A percentile compares a stretch with the other conserved stretches of the same genome.
phyloP scores from a whole-genome alignment of 2,888 invertebrate genomes.

The Syrphus vitripennis region DNA sequence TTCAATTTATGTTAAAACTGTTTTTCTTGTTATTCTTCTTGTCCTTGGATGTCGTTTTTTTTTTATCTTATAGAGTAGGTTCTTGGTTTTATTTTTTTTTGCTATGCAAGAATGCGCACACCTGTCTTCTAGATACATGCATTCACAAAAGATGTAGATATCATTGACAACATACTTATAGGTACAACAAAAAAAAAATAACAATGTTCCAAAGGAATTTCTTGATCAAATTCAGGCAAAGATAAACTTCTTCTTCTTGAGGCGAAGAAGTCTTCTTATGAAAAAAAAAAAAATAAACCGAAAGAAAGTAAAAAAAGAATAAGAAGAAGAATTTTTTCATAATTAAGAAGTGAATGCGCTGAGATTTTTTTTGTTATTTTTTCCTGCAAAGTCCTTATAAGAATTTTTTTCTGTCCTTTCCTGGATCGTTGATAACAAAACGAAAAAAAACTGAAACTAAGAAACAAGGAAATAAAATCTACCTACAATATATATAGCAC shows the following conservation, averaged over 20 bases:
- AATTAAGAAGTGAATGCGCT: slow-evolving; percentile 63
- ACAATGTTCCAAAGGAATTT: not conserved
- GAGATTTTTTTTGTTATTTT: slow-evolving; percentile 37
- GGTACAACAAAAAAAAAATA: too few species aligned
- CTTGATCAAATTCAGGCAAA: slow-evolving; percentile 3
- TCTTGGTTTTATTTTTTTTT: not conserved
- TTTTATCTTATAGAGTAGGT: not conserved
- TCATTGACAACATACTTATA: slow-evolving; percentile 57
- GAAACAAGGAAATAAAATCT: slow-evolving; percentile 11
- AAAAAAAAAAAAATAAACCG: slow-evolving; percentile 9
- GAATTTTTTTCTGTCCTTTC: slow-evolving; percentile 42
- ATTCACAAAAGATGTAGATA: slow-evolving; percentile 59
- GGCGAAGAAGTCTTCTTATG: not conserved
- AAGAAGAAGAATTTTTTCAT: slow-evolving; percentile 40
- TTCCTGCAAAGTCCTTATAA: slow-evolving; percentile 32
- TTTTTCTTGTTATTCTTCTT: slow-evolving; percentile 23
- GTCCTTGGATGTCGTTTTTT: slow-evolving; percentile 15
- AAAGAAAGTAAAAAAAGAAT: not conserved
- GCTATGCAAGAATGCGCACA: slow-evolving; percentile 69
- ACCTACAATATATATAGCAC: not conserved
- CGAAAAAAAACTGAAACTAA: not conserved
- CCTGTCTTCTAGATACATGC: slow-evolving; percentile 57
- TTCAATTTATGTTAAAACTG: slow-evolving; percentile 53
- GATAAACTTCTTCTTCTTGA: slow-evolving; percentile 31
- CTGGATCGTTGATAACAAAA: slow-evolving; percentile 51